Evolutionary conservation across 2,888 invertebrate genomes (phyloP).

Genomic region (Urechis unicinctus): DNA sequence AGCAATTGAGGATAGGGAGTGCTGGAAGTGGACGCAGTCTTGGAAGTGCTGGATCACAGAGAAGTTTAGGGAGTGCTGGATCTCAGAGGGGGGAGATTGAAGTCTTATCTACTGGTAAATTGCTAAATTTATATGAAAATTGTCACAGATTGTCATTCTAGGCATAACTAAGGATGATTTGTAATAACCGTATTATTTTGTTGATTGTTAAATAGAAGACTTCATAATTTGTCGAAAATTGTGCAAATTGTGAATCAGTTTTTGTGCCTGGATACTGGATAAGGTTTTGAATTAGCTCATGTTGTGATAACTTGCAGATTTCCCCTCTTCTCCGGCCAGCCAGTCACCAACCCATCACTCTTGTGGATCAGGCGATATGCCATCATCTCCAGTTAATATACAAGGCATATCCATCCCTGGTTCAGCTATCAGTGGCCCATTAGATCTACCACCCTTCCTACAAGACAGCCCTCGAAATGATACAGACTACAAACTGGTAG

Average conservation of each 20-base stretch:
- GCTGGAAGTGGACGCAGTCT: slow-evolving; percentile 12
- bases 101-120: neutral
- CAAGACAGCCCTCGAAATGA: neutral
- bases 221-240: too few species aligned
- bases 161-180: too few species aligned
- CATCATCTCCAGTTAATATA: neutral
- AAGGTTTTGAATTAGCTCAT: too few species aligned
- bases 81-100: neutral
- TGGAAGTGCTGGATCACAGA: slow-evolving; percentile 2
- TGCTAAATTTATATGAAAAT: too few species aligned
- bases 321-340: too few species aligned
- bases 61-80: slow-evolving; percentile 6
- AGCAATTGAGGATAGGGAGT: slow-evolving; percentile 26
- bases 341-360: neutral
- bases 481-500: slow-evolving; percentile 8
- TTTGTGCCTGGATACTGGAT: too few species aligned
- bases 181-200: too few species aligned
- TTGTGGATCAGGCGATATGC: neutral
- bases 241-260: too few species aligned
- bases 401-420: neutral
- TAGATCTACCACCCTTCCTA: neutral
- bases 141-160: too few species aligned
- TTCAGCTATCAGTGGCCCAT: neutral
- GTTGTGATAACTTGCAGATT: too few species aligned
- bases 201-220: too few species aligned